Base-by-base conservation (phyloP, 1,140 invertebrate species). In the Melitaea cinxia region DNA sequence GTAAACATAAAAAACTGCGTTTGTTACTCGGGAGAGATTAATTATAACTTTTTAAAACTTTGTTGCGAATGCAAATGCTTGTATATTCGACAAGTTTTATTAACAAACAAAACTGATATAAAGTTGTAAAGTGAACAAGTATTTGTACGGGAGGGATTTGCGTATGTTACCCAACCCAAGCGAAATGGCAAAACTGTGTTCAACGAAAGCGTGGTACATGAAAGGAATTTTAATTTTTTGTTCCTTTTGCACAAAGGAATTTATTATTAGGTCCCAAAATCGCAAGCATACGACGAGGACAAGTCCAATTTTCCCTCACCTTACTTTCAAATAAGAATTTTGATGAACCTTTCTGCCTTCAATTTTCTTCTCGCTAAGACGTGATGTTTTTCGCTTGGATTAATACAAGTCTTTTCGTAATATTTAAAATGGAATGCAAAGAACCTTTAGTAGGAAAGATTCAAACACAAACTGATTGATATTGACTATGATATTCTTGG, bases 211-310 rank as follows among this genome's bases (percentile, higher is more conserved):
- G 56, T 35, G 70, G 70, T 55, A 83, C 83, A 78, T 69, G 85
- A 67, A 75, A 81, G 65, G 83, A 85, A 85, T 88, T 84, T 82
- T 77, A 83, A 85, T 85, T 85, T 83, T 85, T 83, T 77, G 70
- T 78, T 83, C 77, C 75, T 80, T 81, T 80, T 73, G 56, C 72
- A 79, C 80, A 82, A 81, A 85, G 74, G 80, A 85, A 87, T 83
- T 81, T 82, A 82, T 87, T 87, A 85, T 83, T 77, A 83, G 72
- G 72, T 62, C 66, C 67, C 66, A 73, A 78, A 37, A 78, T 82
- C 75, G 74, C 67, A 71, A 73, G 80, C 78, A 79, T 81, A 77
- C 70, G 70, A 70, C 54, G 62, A 65, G 64, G 64, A 67, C 65
- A 77, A 63, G 56, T 73, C 69, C 70, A 76, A 75, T 77, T 78